Evolutionary conservation across 2,888 invertebrate genomes (phyloP), one percentile per base, ranked within the genome.

Genomic region (Holacanthella duospinosa): DNA sequence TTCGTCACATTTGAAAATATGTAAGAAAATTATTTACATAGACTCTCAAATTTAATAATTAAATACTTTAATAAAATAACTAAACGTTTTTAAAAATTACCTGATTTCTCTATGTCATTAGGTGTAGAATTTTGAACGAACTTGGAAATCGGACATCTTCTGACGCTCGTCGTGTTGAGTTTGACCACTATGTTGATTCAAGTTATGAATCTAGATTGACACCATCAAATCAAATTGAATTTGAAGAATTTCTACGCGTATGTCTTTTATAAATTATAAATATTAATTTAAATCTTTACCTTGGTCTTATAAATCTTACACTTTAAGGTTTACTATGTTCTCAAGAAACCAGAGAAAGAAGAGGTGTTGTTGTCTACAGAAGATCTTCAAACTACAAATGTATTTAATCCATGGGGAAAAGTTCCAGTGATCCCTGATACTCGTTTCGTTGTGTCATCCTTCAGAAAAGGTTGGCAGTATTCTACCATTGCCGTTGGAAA

Each of bases 221-320:
- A 4, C 48, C 48, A 4, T 4, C 12, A 21, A 48, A 21, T 4
- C 12, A 48, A 48, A 48, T 48, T 21, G 48, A 48, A 21, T 48
- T 48, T 48, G 48, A 48, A 48, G 48, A 48, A 48, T 48, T 48
- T 48, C 48, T 48, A 36, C 36, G 36, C 9, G 36, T 36, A 36
- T 16, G n/a, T n/a, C n/a, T n/a, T n/a, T n/a, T n/a, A n/a, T n/a
- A n/a, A n/a, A n/a, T n/a, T n/a, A n/a, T 36, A 36, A 36, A 16
- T 36, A 12, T 16, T 16, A 16, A 36, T 6, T 36, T 36, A 36
- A 36, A 12, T 36, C 16, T 36, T 36, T 36, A 12, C 36, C 36
- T 16, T 36, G 36, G 36, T 36, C 9, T 36, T 6, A 36, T 6
- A 36, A 36, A 36, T 36, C 6, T 36, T 36, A 16, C 6, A 36